Evolutionary conservation across 1,140 invertebrate species (phyloP).

Genomic region (Protaetia brevitarsis): DNA sequence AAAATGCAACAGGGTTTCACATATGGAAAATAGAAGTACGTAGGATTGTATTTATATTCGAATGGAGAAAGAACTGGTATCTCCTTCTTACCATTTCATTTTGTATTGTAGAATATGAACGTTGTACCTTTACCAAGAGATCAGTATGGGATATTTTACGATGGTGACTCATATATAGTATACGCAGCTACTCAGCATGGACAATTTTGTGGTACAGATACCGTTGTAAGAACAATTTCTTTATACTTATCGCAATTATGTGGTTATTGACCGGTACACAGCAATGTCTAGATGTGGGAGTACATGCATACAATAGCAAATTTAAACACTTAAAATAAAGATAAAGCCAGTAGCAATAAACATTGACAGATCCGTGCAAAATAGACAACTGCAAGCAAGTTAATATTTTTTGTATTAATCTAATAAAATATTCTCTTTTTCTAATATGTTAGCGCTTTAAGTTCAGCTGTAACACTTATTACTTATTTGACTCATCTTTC

Average conservation of each 20-base stretch:
- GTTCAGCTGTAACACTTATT: too few species aligned
- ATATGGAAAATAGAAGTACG: conserved; percentile 79
- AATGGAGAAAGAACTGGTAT: neutral
- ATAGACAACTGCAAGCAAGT: too few species aligned
- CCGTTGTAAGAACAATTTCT: conserved; percentile 58
- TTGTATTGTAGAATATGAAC: conserved; percentile 69
- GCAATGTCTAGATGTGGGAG: too few species aligned
- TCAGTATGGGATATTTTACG: conserved; percentile 81
- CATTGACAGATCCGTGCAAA: too few species aligned
- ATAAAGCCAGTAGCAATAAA: too few species aligned
- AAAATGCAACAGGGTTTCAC: conserved; percentile 69
- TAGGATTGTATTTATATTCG: conserved; percentile 20
- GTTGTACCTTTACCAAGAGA: conserved; percentile 71
- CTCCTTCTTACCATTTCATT: conserved; percentile 23
- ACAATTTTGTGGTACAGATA: conserved; percentile 61
- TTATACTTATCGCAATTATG: neutral
- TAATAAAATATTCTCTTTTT: too few species aligned
- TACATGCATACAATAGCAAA: too few species aligned
- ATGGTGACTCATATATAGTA: conserved; percentile 82
- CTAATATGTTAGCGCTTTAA: too few species aligned
- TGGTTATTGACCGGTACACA: too few species aligned
- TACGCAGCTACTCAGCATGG: conserved; percentile 71
- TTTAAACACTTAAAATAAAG: too few species aligned
- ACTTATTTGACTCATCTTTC: too few species aligned
- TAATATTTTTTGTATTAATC: too few species aligned